phyloP scores from a whole-genome alignment of 2,797 vertebrate species.

The Rousettus madagascariensis region DNA sequence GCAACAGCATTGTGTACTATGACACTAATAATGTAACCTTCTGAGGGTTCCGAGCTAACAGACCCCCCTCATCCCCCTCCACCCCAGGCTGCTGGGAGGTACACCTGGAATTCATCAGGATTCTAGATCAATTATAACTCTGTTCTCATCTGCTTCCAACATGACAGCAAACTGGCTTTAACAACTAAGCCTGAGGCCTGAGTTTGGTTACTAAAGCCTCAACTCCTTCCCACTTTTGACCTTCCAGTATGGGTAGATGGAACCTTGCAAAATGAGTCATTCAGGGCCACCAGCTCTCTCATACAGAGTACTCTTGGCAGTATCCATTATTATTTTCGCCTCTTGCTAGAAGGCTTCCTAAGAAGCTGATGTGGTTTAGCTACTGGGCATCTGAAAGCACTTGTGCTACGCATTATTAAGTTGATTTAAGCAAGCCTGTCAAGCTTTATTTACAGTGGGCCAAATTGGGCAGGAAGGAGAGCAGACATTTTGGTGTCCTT shows the following conservation, averaged over 20 bases:
- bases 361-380: conserved; percentile 59
- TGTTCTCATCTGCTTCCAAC: conserved; percentile 41
- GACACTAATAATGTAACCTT: not conserved
- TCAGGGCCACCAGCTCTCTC: conserved; percentile 22
- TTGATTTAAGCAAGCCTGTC: conserved; percentile 63
- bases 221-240: not conserved
- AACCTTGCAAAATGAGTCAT: conserved; percentile 8
- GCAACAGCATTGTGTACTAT: not conserved
- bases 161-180: conserved; percentile 42
- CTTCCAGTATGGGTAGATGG: not conserved
- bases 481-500: conserved; percentile 60
- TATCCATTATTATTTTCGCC: not conserved
- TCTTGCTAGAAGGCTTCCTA: conserved; percentile 50
- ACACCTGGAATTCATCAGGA: conserved; percentile 43
- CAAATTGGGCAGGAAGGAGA: conserved; percentile 62
- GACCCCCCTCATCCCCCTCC: no score
- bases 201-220: not conserved
- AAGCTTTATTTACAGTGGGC: conserved; percentile 53
- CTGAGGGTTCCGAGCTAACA: not conserved
- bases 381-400: conserved; percentile 55
- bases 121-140: conserved; percentile 6
- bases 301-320: conserved; percentile 9
- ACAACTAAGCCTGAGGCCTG: not conserved
- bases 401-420: conserved; percentile 38
- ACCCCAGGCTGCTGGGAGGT: not conserved